Conservation (phyloP, 2,888 invertebrate species). For the Unio pictorum region DNA sequence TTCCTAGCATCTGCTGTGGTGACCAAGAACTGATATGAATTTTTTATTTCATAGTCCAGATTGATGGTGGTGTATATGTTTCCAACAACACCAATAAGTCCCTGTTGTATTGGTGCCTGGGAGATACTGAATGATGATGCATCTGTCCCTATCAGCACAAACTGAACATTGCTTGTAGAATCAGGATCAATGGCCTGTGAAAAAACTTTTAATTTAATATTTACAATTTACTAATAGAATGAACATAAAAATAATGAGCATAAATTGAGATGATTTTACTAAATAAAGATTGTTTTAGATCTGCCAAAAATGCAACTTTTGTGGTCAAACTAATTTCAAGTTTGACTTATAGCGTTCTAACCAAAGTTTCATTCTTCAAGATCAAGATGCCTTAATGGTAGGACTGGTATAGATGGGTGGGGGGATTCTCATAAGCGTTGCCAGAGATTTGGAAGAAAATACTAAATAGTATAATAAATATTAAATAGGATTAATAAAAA, state of each 20-base stretch:
- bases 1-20: slow-evolving; percentile 57
- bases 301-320: too few relatives aligned
- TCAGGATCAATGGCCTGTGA: slow-evolving; percentile 52
- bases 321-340: too few relatives aligned
- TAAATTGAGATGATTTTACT: neutral
- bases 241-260: neutral
- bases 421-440: too few relatives aligned
- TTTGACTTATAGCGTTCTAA: too few relatives aligned
- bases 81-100: slow-evolving; percentile 21
- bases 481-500: too few relatives aligned
- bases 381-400: too few relatives aligned
- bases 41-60: slow-evolving; percentile 54
- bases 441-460: too few relatives aligned
- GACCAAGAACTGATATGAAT: slow-evolving; percentile 48
- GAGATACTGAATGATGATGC: slow-evolving; percentile 20
- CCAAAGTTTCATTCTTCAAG: too few relatives aligned
- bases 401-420: too few relatives aligned
- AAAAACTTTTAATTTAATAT: neutral
- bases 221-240: neutral
- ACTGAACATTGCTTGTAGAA: slow-evolving; percentile 30
- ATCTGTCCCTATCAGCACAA: slow-evolving; percentile 36
- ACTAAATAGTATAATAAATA: too few relatives aligned
- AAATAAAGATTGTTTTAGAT: too few relatives aligned
- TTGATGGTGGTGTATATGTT: slow-evolving; percentile 40
- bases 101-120: too few relatives aligned